A percentile compares a stretch with the other conserved stretches of the same genome.
These are phyloP conservation scores for Caenorhabditis uteleia DNA, from an alignment of 2,888 invertebrate species.

Conservation along the genomic window DNA sequence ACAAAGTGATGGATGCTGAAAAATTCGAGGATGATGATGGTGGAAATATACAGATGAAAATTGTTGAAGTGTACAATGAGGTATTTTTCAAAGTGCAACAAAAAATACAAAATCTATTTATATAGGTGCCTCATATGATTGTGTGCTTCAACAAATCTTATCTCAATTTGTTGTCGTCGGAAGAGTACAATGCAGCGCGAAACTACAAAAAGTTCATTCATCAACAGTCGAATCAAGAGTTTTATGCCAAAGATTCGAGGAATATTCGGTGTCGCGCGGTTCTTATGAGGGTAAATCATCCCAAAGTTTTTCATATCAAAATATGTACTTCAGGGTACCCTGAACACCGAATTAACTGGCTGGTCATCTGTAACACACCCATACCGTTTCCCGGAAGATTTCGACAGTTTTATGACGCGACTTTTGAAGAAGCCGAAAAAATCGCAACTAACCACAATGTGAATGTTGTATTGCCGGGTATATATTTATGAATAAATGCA, in stretches of 20 bases:
- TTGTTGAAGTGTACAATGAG: constrained; percentile 17
- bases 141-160: constrained; percentile 28
- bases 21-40: constrained; percentile 16
- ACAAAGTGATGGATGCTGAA: constrained; percentile 9
- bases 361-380: constrained; percentile 26
- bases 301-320: background rate
- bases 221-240: constrained; percentile 12
- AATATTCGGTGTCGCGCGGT: constrained; percentile 33
- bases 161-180: background rate
- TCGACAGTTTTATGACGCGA: constrained; percentile 5
- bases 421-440: background rate
- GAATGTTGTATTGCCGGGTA: too few relatives aligned
- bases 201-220: constrained; percentile 12
- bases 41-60: constrained; percentile 12
- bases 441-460: too few relatives aligned
- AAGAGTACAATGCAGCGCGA: background rate
- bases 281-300: constrained; percentile 19
- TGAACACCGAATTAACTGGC: background rate
- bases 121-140: constrained; percentile 26
- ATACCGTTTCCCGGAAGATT: constrained; percentile 22
- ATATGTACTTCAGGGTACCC: constrained; percentile 5
- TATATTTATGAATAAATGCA: too few relatives aligned
- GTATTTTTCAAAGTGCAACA: background rate
- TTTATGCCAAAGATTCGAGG: constrained; percentile 9
- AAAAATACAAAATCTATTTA: background rate